Evolutionary conservation across 2,797 vertebrate species (phyloP).

Genomic region (Etheostoma nigrum): DNA sequence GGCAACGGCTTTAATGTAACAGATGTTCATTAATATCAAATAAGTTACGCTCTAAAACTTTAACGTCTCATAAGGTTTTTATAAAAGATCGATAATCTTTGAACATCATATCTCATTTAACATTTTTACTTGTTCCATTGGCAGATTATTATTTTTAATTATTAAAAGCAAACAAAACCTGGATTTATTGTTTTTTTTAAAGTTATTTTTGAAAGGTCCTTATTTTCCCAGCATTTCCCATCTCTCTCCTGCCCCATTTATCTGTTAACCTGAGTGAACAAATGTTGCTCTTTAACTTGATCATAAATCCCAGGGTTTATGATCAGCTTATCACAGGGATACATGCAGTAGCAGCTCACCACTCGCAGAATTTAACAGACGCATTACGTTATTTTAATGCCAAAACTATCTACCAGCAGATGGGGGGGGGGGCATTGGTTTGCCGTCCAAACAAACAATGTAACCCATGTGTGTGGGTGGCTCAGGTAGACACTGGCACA

Average conservation of each 20-base stretch:
- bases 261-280: slow-evolving; percentile 68
- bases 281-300: slow-evolving; percentile 73
- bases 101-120: too few species aligned
- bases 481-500: background rate
- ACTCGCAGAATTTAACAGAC: slow-evolving; percentile 56
- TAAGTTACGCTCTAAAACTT: too few species aligned
- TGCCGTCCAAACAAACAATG: slow-evolving; percentile 47
- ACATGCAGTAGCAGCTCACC: slow-evolving; percentile 66
- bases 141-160: too few species aligned
- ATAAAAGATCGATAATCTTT: too few species aligned
- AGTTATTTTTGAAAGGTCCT: too few species aligned
- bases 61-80: too few species aligned
- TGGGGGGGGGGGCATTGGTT: slow-evolving; percentile 5
- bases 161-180: too few species aligned
- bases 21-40: too few species aligned
- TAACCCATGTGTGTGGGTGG: slow-evolving; percentile 18
- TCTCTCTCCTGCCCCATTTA: slow-evolving; percentile 44
- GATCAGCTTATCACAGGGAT: slow-evolving; percentile 76
- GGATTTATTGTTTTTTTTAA: too few species aligned
- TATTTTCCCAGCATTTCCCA: background rate
- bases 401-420: slow-evolving; percentile 49
- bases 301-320: slow-evolving; percentile 75
- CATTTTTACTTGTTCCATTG: too few species aligned
- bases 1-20: too few species aligned
- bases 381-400: slow-evolving; percentile 42